A percentile compares a stretch with the other conserved stretches of the same genome.
These are phyloP conservation scores for Trichopoda pennipes DNA, from an alignment of 2,888 invertebrate genomes.

Conservation along the genomic window DNA sequence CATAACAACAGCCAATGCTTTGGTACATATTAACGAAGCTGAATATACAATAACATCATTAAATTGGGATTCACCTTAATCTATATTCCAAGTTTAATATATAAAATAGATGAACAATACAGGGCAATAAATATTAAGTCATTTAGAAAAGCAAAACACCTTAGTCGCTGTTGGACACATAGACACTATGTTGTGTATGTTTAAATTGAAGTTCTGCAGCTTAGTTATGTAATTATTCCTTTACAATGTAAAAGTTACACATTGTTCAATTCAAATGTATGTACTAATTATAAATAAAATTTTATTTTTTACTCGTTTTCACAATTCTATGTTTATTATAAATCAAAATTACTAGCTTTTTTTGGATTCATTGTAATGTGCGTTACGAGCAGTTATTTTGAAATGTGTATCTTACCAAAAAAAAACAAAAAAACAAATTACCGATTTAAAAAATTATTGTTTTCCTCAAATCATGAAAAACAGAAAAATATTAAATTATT, in stretches of 20 bases:
- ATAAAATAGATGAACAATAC: background rate
- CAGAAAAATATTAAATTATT: too few species aligned
- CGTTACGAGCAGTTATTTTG: too few species aligned
- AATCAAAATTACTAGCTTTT: too few species aligned
- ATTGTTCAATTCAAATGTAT: too few species aligned
- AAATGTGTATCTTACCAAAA: too few species aligned
- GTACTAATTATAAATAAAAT: conserved; percentile 17
- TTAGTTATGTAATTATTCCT: background rate
- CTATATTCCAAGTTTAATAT: background rate
- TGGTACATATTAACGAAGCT: conserved; percentile 60
- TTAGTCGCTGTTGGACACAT: background rate
- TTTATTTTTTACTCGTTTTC: conserved; percentile 17
- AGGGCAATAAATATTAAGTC: background rate
- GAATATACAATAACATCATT: conserved; percentile 64
- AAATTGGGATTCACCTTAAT: conserved; percentile 57
- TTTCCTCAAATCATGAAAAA: too few species aligned
- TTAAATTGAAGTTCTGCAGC: background rate
- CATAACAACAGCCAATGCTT: conserved; percentile 55
- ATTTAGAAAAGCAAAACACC: background rate
- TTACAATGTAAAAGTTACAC: conserved; percentile 3
- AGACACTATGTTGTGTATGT: background rate
- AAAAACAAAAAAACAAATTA: too few species aligned
- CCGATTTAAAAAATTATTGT: too few species aligned
- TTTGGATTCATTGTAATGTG: too few species aligned
- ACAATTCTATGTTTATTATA: background rate